These are phyloP conservation scores for Hyles lineata DNA, from an alignment of 2,888 invertebrate genomes.

Conservation along the genomic window DNA sequence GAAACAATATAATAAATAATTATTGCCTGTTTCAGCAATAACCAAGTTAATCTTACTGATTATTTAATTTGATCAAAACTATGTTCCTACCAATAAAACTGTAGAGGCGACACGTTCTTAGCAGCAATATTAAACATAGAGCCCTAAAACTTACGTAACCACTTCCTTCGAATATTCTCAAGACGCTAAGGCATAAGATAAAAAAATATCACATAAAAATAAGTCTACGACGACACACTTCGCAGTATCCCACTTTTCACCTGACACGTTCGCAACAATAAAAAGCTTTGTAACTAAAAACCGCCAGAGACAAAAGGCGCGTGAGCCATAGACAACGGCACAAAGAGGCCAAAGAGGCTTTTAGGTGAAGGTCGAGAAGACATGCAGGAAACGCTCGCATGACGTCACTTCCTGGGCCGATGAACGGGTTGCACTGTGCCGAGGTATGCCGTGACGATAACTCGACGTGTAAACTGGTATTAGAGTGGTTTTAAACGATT, in stretches of 20 bases:
- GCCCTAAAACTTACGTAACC: too few relatives aligned
- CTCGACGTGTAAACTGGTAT: conserved; percentile 61
- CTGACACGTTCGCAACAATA: conserved; percentile 15
- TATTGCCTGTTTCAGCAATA: too few relatives aligned
- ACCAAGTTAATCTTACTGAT: too few relatives aligned
- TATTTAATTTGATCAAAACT: too few relatives aligned
- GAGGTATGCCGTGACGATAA: conserved; percentile 63
- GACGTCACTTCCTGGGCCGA: conserved; percentile 77
- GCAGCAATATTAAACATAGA: too few relatives aligned
- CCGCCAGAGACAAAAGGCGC: conserved; percentile 24
- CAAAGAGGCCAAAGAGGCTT: conserved; percentile 60
- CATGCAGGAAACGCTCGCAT: conserved; percentile 67
- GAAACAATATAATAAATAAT: too few relatives aligned
- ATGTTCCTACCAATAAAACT: too few relatives aligned
- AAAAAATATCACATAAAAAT: not conserved
- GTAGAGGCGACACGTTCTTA: too few relatives aligned
- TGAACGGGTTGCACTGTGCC: conserved; percentile 60
- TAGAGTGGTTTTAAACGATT: conserved; percentile 55
- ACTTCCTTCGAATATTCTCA: not conserved
- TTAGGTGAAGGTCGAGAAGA: conserved; percentile 77
- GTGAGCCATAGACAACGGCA: conserved; percentile 39
- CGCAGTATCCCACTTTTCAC: conserved; percentile 17
- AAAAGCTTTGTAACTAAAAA: conserved; percentile 18
- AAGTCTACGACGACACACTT: conserved; percentile 16
- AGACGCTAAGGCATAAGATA: not conserved